These are phyloP conservation scores for Chelidonichthys spinosus DNA, from an alignment of 2,797 vertebrate genomes.

Conservation along the genomic window DNA sequence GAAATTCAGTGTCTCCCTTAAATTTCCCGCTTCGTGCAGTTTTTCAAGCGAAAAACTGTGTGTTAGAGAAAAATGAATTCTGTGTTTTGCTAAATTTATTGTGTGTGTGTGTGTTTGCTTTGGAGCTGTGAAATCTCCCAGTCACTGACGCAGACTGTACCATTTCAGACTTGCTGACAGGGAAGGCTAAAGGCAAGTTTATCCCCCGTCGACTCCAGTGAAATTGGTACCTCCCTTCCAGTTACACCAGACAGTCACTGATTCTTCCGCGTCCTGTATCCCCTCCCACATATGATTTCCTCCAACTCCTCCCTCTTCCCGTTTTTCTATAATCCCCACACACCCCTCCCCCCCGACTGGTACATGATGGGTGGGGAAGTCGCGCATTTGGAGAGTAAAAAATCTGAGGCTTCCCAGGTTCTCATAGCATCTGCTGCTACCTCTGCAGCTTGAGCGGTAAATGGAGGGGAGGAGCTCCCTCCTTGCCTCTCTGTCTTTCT, in stretches of 20 bases:
- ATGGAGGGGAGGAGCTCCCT: slow-evolving; percentile 57
- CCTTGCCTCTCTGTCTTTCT: slow-evolving; percentile 41
- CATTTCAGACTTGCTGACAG: slow-evolving; percentile 78
- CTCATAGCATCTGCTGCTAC: slow-evolving; percentile 66
- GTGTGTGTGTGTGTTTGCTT: slow-evolving; percentile 33
- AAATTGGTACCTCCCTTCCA: slow-evolving; percentile 80
- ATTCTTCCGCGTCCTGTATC: slow-evolving; percentile 78
- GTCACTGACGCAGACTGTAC: slow-evolving; percentile 85
- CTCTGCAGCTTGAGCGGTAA: slow-evolving; percentile 57
- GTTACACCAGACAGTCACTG: slow-evolving; percentile 76
- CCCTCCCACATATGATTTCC: slow-evolving; percentile 41
- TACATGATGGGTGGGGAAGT: slow-evolving; percentile 47
- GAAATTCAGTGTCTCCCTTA: fast-evolving
- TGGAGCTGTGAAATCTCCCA: slow-evolving; percentile 71
- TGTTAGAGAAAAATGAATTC: neutral
- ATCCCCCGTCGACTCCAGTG: slow-evolving; percentile 53
- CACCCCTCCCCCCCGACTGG: neutral
- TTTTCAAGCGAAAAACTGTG: slow-evolving; percentile 19
- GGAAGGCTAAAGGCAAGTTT: slow-evolving; percentile 64
- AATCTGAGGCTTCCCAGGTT: slow-evolving; percentile 70
- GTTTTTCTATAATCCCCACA: slow-evolving; percentile 75
- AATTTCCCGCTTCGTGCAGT: neutral
- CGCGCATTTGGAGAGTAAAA: slow-evolving; percentile 56
- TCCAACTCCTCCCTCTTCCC: slow-evolving; percentile 55
- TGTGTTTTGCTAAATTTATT: slow-evolving; percentile 40